These are phyloP conservation scores for Euglossa dilemma DNA, from an alignment of 1,140 invertebrate species.

Conservation along the genomic window DNA sequence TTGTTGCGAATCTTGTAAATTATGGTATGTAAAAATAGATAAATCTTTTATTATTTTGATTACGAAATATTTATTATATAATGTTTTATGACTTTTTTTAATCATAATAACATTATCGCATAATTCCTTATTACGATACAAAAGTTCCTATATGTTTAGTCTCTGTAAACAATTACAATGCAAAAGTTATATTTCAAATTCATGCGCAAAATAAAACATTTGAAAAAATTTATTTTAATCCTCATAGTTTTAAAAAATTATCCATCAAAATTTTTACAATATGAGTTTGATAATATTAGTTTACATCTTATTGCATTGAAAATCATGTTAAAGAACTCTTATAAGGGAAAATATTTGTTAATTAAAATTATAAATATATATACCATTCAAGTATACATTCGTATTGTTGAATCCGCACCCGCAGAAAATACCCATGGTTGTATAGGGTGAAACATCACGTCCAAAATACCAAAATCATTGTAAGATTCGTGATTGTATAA, in stretches of 20 bases:
- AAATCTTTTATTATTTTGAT: slow-evolving; percentile 30
- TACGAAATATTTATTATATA: slow-evolving; percentile 44
- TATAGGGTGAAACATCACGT: slow-evolving; percentile 95
- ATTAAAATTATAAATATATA: slow-evolving; percentile 23
- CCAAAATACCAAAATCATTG: slow-evolving; percentile 94
- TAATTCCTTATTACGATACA: slow-evolving; percentile 43
- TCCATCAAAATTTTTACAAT: slow-evolving; percentile 42
- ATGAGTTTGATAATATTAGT: slow-evolving; percentile 23
- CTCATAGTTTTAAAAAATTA: slow-evolving; percentile 26
- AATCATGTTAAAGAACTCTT: neutral
- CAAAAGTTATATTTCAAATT: slow-evolving; percentile 17
- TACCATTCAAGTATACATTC: slow-evolving; percentile 88
- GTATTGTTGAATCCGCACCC: slow-evolving; percentile 95
- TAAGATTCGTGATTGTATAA: slow-evolving; percentile 90
- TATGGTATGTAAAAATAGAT: slow-evolving; percentile 3
- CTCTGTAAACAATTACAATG: slow-evolving; percentile 47
- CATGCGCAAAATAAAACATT: slow-evolving; percentile 11
- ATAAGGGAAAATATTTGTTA: slow-evolving; percentile 24
- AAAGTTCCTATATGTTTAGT: slow-evolving; percentile 71
- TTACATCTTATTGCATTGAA: slow-evolving; percentile 18
- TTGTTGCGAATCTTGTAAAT: neutral
- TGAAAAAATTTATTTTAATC: slow-evolving; percentile 18
- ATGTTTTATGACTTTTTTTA: slow-evolving; percentile 22
- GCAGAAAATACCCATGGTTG: slow-evolving; percentile 98
- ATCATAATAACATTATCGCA: slow-evolving; percentile 2